These are phyloP conservation scores for Nymphalis c-album DNA, from an alignment of 2,888 invertebrate genomes.

Conservation along the genomic window DNA sequence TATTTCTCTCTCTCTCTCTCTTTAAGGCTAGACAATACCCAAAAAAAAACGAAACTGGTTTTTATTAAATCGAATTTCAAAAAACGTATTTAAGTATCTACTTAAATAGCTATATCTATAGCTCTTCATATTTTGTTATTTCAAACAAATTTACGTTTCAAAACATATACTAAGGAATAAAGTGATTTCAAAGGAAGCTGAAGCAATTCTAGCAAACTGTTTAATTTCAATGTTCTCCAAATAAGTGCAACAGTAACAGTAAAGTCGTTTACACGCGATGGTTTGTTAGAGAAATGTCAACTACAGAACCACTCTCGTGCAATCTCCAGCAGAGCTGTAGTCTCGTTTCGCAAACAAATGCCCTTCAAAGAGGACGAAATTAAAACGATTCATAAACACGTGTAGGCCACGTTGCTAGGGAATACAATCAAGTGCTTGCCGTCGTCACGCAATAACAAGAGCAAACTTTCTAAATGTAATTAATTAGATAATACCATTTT, in stretches of 20 bases:
- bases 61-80: too few relatives aligned
- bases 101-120: too few relatives aligned
- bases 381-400: constrained; percentile 10
- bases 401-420: neutral
- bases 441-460: constrained; percentile 9
- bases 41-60: too few relatives aligned
- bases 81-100: too few relatives aligned
- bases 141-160: too few relatives aligned
- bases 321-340: neutral
- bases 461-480: constrained; percentile 2
- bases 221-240: neutral
- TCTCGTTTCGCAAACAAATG: neutral
- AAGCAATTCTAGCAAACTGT: neutral
- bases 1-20: too few relatives aligned
- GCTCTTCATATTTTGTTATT: too few relatives aligned
- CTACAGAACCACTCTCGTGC: constrained; percentile 5
- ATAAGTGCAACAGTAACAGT: neutral
- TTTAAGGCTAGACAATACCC: too few relatives aligned
- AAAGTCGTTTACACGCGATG: constrained; percentile 10
- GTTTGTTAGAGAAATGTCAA: constrained; percentile 12
- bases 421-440: constrained; percentile 8
- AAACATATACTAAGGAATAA: neutral
- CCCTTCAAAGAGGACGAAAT: constrained; percentile 1
- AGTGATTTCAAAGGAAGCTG: neutral
- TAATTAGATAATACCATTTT: neutral